These are phyloP conservation scores for Toxotes lorentzi DNA, from an alignment of 2,797 vertebrate species.

Conservation along the genomic window DNA sequence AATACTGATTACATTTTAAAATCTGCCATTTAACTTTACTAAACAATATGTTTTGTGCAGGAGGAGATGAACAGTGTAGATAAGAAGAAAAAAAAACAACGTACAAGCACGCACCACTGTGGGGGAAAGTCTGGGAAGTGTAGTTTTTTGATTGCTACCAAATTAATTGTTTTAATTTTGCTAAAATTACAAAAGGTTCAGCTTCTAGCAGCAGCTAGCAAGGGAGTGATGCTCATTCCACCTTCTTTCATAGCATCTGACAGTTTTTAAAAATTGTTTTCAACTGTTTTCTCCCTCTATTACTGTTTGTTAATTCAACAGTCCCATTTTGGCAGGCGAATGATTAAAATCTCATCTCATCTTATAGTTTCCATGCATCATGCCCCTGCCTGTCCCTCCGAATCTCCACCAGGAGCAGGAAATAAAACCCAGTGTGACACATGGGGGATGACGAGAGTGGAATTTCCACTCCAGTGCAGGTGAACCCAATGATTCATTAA, in stretches of 20 bases:
- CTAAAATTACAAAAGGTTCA: neutral
- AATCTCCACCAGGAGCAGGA: constrained; percentile 62
- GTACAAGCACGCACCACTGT: too few relatives aligned
- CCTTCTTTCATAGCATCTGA: neutral
- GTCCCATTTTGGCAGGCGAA: constrained; percentile 31
- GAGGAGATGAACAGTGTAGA: too few relatives aligned
- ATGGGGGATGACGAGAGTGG: constrained; percentile 74
- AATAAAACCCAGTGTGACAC: constrained; percentile 72
- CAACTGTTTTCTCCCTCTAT: neutral
- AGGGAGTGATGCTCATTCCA: neutral
- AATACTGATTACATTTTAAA: too few relatives aligned
- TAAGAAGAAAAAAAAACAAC: too few relatives aligned
- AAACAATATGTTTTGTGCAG: too few relatives aligned
- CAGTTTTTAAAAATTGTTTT: constrained; percentile 23
- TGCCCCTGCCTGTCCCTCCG: constrained; percentile 59
- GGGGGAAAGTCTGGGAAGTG: too few relatives aligned
- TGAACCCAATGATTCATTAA: constrained; percentile 77
- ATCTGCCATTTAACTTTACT: too few relatives aligned
- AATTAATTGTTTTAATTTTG: neutral
- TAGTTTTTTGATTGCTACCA: neutral
- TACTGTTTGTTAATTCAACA: constrained; percentile 50
- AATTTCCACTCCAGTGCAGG: constrained; percentile 78
- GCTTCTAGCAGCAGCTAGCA: neutral
- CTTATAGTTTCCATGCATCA: constrained; percentile 70
- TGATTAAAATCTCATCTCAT: constrained; percentile 69